Base-by-base conservation (phyloP, 64 coral and sea anemone genomes). In the Dendronephthya gigantea region DNA sequence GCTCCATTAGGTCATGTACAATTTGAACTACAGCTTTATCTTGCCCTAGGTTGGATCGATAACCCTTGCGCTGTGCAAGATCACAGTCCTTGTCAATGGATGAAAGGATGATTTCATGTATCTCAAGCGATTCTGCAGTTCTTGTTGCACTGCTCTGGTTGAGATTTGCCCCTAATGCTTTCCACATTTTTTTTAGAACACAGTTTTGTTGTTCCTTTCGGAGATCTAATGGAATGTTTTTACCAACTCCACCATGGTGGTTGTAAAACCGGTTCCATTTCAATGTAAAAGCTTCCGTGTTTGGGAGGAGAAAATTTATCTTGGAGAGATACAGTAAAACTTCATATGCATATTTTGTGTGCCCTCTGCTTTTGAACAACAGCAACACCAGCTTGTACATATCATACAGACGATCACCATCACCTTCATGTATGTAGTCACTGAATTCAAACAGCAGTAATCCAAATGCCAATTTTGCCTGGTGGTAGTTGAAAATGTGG, bases 211-310 rank as follows among this genome's bases (percentile, higher is more conserved):
- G 87, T 27, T 88, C 87, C 51, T 88, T 88, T 36, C 31, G 50
- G 30, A 88, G 87, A 38, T 88, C 87, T 28, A 88, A 25, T 28
- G 87, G 81, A 17, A 88, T 58, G 75, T 88, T 88, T 38, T 68
- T 66, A 70, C 85, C 51, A 41, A 22, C 39, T 35, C 50, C 82
- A 83, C 82, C 82, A 83, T 83, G 47, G 23, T 83, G 38, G 40
- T 83, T 83, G 40, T 83, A 83, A 48, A 83, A 83, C 40, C 82
- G 32, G 82, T 83, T 83, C 82, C 82, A 83, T 47, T 83, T 83
- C 82, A 48, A 8, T 2, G 38, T 40, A 15, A 45, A 48, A 40
- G 82, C 39, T 40, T 83, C 82, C 17, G 17, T 4, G 29, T 39
- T 11, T 16, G 40, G 47, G 29, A 83, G 82, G 23, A 83, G 38